Conservation (phyloP, 2,888 invertebrate species). For the Pseudococcus jackbeardsleyi region DNA sequence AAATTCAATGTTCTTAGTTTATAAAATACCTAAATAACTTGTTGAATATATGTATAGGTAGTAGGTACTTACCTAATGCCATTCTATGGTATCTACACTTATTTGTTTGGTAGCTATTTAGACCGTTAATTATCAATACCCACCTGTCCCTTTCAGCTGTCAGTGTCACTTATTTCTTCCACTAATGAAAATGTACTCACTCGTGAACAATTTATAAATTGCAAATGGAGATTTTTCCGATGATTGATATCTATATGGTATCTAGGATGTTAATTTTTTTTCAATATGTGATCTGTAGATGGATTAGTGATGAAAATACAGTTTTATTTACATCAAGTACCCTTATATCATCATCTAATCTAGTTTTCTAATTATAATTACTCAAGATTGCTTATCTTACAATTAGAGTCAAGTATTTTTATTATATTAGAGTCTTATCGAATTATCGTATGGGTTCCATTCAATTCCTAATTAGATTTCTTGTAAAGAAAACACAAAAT, state of each 20-base stretch:
- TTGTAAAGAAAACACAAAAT: neutral
- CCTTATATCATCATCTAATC: conserved; percentile 8
- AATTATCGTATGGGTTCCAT: neutral
- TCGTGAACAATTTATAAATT: too few relatives aligned
- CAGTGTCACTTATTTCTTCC: too few relatives aligned
- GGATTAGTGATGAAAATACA: conserved; percentile 24
- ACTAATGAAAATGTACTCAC: too few relatives aligned
- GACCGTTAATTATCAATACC: too few relatives aligned
- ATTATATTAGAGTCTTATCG: neutral
- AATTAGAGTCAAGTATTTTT: conserved; percentile 31
- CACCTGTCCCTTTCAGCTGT: too few relatives aligned
- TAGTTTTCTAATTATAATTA: conserved; percentile 33
- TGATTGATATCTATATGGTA: neutral
- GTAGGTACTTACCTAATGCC: too few relatives aligned
- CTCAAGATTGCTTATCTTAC: conserved; percentile 30
- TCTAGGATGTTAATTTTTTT: neutral
- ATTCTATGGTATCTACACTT: too few relatives aligned
- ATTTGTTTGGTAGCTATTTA: too few relatives aligned
- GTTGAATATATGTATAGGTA: too few relatives aligned
- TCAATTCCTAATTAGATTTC: neutral
- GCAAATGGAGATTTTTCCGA: neutral
- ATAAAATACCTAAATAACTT: too few relatives aligned
- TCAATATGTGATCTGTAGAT: neutral
- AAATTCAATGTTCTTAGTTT: too few relatives aligned
- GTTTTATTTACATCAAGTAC: conserved; percentile 47